Evolutionary conservation across 2,888 invertebrate genomes (phyloP).

Genomic region (Diarsia mendica): DNA sequence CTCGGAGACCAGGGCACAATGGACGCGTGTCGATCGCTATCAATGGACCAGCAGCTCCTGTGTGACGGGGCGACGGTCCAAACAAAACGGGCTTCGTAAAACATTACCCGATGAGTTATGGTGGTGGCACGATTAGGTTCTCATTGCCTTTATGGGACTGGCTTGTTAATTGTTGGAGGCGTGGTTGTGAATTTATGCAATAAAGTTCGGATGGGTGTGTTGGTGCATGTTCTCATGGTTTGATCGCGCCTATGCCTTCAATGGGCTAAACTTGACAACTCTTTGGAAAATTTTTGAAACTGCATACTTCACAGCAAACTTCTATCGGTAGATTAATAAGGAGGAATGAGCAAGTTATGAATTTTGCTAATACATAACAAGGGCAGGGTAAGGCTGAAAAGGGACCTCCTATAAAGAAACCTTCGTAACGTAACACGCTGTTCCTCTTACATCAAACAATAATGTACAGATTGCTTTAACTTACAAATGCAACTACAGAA

Average conservation of each 20-base stretch:
- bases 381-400: no score
- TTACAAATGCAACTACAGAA: not conserved
- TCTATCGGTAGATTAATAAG: not conserved
- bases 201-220: constrained; percentile 10
- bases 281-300: not conserved
- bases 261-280: not conserved
- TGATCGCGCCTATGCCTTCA: not conserved
- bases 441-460: not conserved
- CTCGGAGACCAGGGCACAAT: constrained; percentile 71
- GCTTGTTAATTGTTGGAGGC: constrained; percentile 51
- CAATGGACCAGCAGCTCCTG: constrained; percentile 73
- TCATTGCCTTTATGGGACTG: constrained; percentile 50
- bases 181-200: constrained; percentile 47
- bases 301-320: not conserved
- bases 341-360: not conserved
- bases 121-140: constrained; percentile 57
- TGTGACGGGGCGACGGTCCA: constrained; percentile 65
- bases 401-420: not conserved
- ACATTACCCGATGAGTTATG: constrained; percentile 74
- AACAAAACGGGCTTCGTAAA: constrained; percentile 78
- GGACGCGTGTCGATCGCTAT: constrained; percentile 87
- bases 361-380: not conserved
- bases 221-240: not conserved
- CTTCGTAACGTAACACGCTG: not conserved
- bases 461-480: not conserved